Percentiles rank a stretch among this genome's conserved stretches.
These are phyloP conservation scores for Lepidotrigona ventralis DNA, from an alignment of 1,140 invertebrate species.

Conservation along the genomic window DNA sequence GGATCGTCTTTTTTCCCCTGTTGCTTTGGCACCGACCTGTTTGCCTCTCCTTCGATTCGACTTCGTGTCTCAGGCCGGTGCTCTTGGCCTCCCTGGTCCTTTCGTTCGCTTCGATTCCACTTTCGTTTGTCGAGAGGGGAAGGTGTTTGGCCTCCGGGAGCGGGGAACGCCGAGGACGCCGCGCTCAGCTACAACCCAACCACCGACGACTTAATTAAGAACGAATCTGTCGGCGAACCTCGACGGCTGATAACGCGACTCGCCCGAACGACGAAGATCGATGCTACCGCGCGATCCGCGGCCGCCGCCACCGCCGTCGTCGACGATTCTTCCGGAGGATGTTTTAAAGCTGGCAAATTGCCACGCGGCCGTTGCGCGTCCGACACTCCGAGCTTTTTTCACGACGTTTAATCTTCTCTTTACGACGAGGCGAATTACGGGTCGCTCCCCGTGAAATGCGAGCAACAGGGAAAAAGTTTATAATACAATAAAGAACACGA, in stretches of 20 bases:
- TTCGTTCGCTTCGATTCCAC: slow-evolving; percentile 26
- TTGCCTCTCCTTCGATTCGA: slow-evolving; percentile 11
- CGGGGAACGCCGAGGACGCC: background rate
- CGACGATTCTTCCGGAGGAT: background rate
- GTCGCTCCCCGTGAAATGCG: no score
- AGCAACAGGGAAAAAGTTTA: no score
- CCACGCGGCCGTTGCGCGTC: no score
- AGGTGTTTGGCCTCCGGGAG: slow-evolving; percentile 29
- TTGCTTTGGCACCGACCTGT: background rate
- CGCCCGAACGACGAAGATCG: slow-evolving; percentile 28
- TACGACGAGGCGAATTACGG: no score
- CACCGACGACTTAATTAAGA: slow-evolving; percentile 45
- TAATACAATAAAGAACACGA: no score
- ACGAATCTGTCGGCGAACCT: slow-evolving; percentile 32
- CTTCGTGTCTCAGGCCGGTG: background rate
- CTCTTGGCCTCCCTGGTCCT: background rate
- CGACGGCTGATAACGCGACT: slow-evolving; percentile 25
- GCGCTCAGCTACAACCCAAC: slow-evolving; percentile 31
- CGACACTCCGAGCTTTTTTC: background rate
- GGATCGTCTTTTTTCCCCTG: background rate
- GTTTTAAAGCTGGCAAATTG: background rate
- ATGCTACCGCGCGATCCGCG: slow-evolving; percentile 11
- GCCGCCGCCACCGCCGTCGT: background rate
- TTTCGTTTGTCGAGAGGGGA: slow-evolving; percentile 32
- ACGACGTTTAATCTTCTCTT: background rate